A percentile compares a stretch with the other conserved stretches of the same genome.
Evolutionary conservation across 2,797 vertebrate species (phyloP).

Genomic region (Cynodonichthys magdalenae): DNA sequence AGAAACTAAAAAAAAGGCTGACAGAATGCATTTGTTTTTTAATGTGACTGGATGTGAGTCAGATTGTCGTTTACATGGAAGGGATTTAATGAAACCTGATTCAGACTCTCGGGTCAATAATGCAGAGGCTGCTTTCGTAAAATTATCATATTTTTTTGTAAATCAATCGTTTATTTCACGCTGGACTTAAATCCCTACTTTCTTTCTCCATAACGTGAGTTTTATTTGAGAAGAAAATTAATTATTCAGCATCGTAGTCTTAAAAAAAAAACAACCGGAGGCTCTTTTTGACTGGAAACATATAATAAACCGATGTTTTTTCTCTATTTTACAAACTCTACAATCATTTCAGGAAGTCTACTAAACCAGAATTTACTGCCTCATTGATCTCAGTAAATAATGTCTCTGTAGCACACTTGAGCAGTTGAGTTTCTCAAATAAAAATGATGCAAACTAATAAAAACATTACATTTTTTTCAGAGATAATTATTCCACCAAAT

Average conservation of each 20-base stretch:
- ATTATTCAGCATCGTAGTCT: constrained; percentile 62
- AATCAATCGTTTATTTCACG: constrained; percentile 42
- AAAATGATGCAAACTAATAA: constrained; percentile 3
- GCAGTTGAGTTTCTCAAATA: background rate
- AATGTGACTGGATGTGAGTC: constrained; percentile 13
- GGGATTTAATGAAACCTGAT: constrained; percentile 14
- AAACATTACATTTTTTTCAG: background rate
- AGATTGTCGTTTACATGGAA: constrained; percentile 13
- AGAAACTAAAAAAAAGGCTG: background rate
- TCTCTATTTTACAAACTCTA: constrained; percentile 19
- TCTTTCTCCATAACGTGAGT: constrained; percentile 34
- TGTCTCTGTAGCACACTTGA: constrained; percentile 9
- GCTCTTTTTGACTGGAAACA: constrained; percentile 47
- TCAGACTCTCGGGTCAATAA: constrained; percentile 22
- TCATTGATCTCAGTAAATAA: constrained; percentile 32
- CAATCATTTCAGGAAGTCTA: constrained; percentile 13
- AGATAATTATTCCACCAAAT: no score
- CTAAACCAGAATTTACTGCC: constrained; percentile 11
- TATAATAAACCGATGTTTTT: constrained; percentile 19
- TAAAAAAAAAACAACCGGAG: constrained; percentile 43
- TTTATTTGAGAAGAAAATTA: constrained; percentile 59
- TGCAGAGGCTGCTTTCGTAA: constrained; percentile 19
- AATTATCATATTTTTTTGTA: constrained; percentile 35
- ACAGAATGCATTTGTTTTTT: background rate
- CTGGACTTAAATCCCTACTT: constrained; percentile 32